phyloP scores from a whole-genome alignment of 1,140 invertebrate genomes.

The Littorina saxatilis region DNA sequence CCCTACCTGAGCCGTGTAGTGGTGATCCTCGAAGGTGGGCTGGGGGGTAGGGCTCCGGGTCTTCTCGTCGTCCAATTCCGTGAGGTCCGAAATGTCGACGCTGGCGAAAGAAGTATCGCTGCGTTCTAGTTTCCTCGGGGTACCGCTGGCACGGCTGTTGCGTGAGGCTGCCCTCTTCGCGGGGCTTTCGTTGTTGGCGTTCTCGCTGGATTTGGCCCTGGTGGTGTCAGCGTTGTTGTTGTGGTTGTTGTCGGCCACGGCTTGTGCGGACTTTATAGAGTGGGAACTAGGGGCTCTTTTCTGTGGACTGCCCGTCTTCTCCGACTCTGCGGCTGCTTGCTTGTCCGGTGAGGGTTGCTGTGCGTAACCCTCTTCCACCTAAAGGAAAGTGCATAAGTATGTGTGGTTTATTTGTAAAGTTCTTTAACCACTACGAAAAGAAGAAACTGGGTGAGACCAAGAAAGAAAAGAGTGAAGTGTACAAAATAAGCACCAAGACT shows the following conservation, averaged over 20 bases:
- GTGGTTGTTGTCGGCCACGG: neutral
- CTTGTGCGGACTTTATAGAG: no score
- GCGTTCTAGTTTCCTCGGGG: neutral
- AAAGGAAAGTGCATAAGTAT: neutral
- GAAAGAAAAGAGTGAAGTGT: no score
- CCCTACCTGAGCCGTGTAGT: neutral
- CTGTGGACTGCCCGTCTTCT: no score
- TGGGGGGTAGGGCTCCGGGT: conserved; percentile 19
- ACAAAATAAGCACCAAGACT: no score
- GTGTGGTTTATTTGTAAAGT: no score
- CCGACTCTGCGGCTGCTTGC: neutral
- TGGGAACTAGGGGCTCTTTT: no score
- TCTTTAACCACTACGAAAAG: no score
- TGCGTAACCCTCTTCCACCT: neutral
- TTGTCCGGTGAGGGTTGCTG: neutral
- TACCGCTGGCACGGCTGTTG: neutral
- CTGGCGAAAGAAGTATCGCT: conserved; percentile 32
- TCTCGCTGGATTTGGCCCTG: neutral
- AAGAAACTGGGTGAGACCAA: no score
- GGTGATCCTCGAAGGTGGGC: conserved; percentile 22
- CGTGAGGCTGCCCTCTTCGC: neutral
- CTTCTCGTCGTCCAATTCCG: conserved; percentile 27
- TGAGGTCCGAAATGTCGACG: conserved; percentile 36
- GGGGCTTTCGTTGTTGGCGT: neutral
- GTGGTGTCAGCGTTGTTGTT: no score